Conservation (phyloP, 53 echinoderm and acorn worm species). For the Paelopatides confundens region DNA sequence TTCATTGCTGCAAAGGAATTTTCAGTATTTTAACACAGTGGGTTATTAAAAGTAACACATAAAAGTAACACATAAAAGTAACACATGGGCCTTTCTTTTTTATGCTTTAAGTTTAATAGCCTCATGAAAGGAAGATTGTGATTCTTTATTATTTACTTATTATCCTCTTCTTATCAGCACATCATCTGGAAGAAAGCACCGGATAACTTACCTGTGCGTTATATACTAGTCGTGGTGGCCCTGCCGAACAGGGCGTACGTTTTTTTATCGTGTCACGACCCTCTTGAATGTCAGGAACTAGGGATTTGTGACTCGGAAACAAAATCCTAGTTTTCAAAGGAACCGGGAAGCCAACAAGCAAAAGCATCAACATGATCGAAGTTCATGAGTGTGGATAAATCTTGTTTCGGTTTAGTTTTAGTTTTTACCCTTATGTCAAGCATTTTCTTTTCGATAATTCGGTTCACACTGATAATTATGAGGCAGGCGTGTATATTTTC, state of each 20-base stretch:
- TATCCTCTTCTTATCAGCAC: not conserved
- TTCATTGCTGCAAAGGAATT: slow-evolving; percentile 41
- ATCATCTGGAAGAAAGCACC: not conserved
- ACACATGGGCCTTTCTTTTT: not conserved
- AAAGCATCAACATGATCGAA: too few species aligned
- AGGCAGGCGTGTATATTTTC: too few species aligned
- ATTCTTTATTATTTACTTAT: not conserved
- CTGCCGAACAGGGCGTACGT: not conserved
- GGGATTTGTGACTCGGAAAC: too few species aligned
- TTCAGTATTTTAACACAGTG: slow-evolving; percentile 18
- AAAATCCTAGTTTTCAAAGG: too few species aligned
- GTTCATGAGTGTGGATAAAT: too few species aligned
- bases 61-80: not conserved
- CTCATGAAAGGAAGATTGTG: not conserved
- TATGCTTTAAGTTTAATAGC: not conserved
- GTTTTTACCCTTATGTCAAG: too few species aligned
- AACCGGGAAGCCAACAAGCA: too few species aligned
- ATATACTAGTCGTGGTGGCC: too few species aligned
- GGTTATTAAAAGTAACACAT: not conserved
- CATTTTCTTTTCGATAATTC: too few species aligned
- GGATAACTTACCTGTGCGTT: not conserved
- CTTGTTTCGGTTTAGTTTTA: too few species aligned
- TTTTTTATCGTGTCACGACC: not conserved
- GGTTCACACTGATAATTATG: too few species aligned
- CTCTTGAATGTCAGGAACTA: too few species aligned